Percentiles rank a stretch among this genome's conserved stretches.
phyloP scores from a whole-genome alignment of 2,797 vertebrate genomes.

The Oreochromis mossambicus region DNA sequence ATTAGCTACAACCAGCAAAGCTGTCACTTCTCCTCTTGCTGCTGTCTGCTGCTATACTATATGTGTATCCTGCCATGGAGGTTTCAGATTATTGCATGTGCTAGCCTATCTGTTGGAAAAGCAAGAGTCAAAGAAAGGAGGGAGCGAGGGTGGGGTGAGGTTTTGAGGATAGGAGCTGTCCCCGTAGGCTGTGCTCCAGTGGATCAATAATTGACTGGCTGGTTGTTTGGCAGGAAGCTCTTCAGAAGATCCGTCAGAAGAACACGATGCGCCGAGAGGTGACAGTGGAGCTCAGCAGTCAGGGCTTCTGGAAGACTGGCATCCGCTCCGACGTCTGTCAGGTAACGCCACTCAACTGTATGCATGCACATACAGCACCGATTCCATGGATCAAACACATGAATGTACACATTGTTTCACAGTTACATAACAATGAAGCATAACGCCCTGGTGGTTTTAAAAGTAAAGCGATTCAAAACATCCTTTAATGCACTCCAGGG shows the following conservation, averaged over 20 bases:
- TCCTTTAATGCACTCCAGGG: neutral
- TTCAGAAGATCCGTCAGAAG: constrained; percentile 99
- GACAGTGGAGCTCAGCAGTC: constrained; percentile 96
- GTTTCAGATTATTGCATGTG: constrained; percentile 58
- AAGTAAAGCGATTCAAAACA: neutral
- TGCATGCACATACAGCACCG: neutral
- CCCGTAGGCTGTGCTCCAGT: constrained; percentile 26
- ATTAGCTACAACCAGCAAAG: constrained; percentile 40
- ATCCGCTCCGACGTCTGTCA: constrained; percentile 97
- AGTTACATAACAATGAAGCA: rapidly evolving
- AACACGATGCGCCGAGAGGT: constrained; percentile 99
- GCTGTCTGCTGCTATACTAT: constrained; percentile 5
- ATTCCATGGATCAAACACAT: neutral
- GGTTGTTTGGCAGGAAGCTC: constrained; percentile 83
- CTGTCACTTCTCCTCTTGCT: constrained; percentile 35
- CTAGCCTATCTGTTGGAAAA: constrained; percentile 10
- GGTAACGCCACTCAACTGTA: constrained; percentile 65
- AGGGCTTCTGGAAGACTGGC: constrained; percentile 98
- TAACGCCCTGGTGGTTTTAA: neutral
- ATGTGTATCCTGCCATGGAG: neutral
- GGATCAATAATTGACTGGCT: constrained; percentile 66
- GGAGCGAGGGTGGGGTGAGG: neutral
- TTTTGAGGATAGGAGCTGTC: constrained; percentile 33
- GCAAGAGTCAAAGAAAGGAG: neutral
- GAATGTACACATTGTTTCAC: neutral